Evolutionary conservation across 2,888 invertebrate genomes (phyloP), one percentile per base, ranked within the genome.

Genomic region (Pelosia muscerda): DNA sequence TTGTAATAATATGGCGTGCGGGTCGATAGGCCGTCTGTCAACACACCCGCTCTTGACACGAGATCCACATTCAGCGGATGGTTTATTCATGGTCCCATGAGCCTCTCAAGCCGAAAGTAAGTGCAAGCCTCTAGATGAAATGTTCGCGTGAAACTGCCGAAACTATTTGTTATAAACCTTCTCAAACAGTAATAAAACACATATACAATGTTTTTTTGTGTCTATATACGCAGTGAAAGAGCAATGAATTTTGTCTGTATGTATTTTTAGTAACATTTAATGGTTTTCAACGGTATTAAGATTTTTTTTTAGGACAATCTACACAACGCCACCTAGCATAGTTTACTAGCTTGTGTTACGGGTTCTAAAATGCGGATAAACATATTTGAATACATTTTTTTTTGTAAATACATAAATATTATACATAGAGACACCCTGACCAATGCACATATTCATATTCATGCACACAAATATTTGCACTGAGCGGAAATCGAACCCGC

Each of bases 41-140:
- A 90, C 88, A 88, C 82, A 84, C 77, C 83, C 81, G 72, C 85
- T 81, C 89, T 90, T 85, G 88, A 91, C 90, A 90, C 78, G 89
- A 86, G 88, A 86, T 88, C 88, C 89, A 89, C 91, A 91, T 91
- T 88, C 87, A 79, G 75, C 72, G 81, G 73, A 90, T 91, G 91
- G 88, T 90, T 91, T 90, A 91, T 91, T 90, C 91, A 91, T 91
- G 77, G 82, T 71, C 78, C 78, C 76, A 74, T 81, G 81, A 83
- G 81, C 81, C 86, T 81, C 84, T 86, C 80, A 75, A 49, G 74
- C 70, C 73, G 72, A 75, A 75, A 81, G 84, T 84, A 81, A 87
- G 86, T 84, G 87, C 83, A 79, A 67, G 68, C 68, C 68, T 68
- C 84, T 84, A 84, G 19, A 63, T 82, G 81, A 85, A 84, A 83